Base-by-base conservation (phyloP, 2,888 invertebrate species). In the Pandemis heparana region DNA sequence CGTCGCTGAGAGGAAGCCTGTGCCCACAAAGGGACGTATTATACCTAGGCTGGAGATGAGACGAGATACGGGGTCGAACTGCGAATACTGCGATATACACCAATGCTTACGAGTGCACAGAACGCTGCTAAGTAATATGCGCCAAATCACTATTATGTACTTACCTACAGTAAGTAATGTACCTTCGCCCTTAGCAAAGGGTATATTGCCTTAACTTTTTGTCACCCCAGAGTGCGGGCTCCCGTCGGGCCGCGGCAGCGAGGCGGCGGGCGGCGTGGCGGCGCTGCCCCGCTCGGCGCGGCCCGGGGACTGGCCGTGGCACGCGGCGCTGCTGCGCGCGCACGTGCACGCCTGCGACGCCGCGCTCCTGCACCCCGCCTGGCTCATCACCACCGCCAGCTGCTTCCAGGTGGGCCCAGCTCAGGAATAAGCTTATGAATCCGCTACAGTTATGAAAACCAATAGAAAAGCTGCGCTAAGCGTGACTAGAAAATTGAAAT, bases 251-350 rank as follows among this genome's bases (percentile, higher is more conserved):
- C 91, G 96, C 62, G 95, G 88, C 6, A 85, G 90, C 0, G 89
- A 94, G 64, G 93, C 90, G 5, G 84, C 87, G 3, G 84, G 85
- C 10, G 95, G 95, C 39, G 92, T 93, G 71, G 92, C 93, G 71
- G 95, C 95, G 0, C 89, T 98, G 75, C 95, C 96, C 51, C 97
- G 97, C 82, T 96, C 97, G 90, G 96, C 97, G 0, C 95, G 95
- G 5, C 97, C 97, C 0, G 98, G 98, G 2, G 98, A 98, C 87
- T 98, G 98, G 98, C 98, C 98, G n/a, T 98, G 98, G 98, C 96
- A 98, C 85, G 97, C 96, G 18, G 96, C 97, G 1, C 93, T 98
- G 3, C 96, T 97, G 82, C 96, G 98, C 81, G 96, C 98, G 83
- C 97, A 97, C 78, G 96, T 97, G 56, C 98, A 98, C 86, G 97